phyloP scores from a whole-genome alignment of 2,888 invertebrate species.

The Syritta pipiens region DNA sequence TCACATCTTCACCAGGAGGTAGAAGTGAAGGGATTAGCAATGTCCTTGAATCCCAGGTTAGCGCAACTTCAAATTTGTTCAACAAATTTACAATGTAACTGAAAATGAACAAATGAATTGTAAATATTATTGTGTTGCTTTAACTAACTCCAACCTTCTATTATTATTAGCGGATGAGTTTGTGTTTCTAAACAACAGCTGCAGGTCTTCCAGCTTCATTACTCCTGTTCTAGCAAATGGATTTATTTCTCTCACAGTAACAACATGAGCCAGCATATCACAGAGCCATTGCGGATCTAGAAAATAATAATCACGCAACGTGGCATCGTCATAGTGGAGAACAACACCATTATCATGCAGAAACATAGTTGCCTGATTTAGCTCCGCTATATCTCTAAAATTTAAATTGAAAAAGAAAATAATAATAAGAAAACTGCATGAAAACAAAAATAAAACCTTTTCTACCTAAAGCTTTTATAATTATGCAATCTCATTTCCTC shows the following conservation, averaged over 20 bases:
- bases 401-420: too few relatives aligned
- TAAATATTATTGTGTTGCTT: too few relatives aligned
- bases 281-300: constrained; percentile 99
- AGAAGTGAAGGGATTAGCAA: constrained; percentile 94
- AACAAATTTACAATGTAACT: constrained; percentile 94
- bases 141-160: constrained; percentile 75
- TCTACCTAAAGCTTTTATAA: constrained; percentile 77
- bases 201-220: constrained; percentile 95
- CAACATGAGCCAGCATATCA: constrained; percentile 97
- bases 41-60: constrained; percentile 96
- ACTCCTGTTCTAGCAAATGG: constrained; percentile 95
- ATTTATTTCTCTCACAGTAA: constrained; percentile 98
- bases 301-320: constrained; percentile 96
- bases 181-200: constrained; percentile 94
- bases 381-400: constrained; percentile 89
- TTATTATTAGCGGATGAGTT: constrained; percentile 86
- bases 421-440: too few relatives aligned
- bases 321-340: constrained; percentile 96
- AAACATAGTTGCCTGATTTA: constrained; percentile 97
- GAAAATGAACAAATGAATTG: constrained; percentile 38
- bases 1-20: constrained; percentile 86
- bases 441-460: too few relatives aligned
- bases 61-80: constrained; percentile 97
- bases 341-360: constrained; percentile 98
- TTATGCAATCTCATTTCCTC: constrained; percentile 79